Evolutionary conservation across 37 sponge, comb jelly and placozoan genomes (phyloP), one percentile per base, ranked within the genome.

Genomic region (Amphimedon queenslandica): DNA sequence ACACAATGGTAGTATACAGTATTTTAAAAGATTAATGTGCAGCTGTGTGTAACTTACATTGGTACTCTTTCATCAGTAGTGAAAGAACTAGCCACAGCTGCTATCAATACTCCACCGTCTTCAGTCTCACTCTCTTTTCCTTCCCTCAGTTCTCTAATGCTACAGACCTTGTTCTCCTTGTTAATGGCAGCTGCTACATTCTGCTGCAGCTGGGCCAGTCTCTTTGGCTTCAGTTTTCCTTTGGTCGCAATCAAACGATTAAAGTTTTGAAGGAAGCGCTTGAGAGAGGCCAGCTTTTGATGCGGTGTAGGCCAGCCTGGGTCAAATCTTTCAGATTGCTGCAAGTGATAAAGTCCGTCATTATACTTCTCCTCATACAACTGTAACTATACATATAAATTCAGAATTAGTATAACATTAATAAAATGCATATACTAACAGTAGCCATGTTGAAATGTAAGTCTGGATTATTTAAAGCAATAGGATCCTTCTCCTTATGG

Each of bases 371-470:
- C 93, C 51, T 77, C 63, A 69, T 84, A 87, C 35, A n/a, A n/a
- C n/a, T n/a, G n/a, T n/a, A n/a, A n/a, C n/a, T n/a, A n/a, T n/a
- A n/a, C n/a, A 66, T 61, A 61, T 61, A 61, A 10, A 23, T 8
- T 61, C 10, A 8, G 28, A 23, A 61, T 23, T 66, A 42, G 13
- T 43, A 18, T 1, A 37, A 23, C 37, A 32, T 27, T 25, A 8
- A 55, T 21, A 38, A 37, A n/a, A n/a, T n/a, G n/a, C n/a, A n/a
- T n/a, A 11, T 0, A 82, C 85, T 86, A 37, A 87, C 93, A 23
- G 84, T 74, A 1, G 90, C 90, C 67, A 47, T 87, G 58, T 92
- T 92, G 70, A 65, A 92, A 69, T 92, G 93, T 24, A 88, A 69
- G 40, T 92, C 93, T 32, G 93, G 78, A 72, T 71, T 84, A 74